Evolutionary conservation across 37 sponge, comb jelly and placozoan genomes (phyloP), one percentile per base, ranked within the genome.

Genomic region (Diacarnus erythraeanus): DNA sequence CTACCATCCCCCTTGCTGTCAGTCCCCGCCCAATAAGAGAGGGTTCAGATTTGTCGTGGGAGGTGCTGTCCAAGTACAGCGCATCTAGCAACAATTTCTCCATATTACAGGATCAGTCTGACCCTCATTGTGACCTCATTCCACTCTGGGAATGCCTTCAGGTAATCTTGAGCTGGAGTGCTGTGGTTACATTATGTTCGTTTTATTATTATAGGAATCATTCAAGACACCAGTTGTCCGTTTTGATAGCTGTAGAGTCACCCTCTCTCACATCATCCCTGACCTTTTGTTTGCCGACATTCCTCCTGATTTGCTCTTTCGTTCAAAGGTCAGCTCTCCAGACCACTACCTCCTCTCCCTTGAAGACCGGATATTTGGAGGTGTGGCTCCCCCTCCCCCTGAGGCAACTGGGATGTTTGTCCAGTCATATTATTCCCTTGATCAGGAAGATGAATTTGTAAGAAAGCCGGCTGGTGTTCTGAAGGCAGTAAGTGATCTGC

Each of bases 91-190:
- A 59, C 54, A 36, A 47, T 10, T 40, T 78, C 40, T 71, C 56
- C 74, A 61, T 85, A 37, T 22, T 29, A 0, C 57, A 71, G 38
- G 83, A 83, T 35, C 9, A 4, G 40, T 33, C 58, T 21, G 72
- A 80, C 26, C 71, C 61, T 40, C 29, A 44, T 25, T 57, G 78
- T 30, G 37, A 56, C 59, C 89, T 83, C 9, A 74, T 88, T 23
- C 79, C 89, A 3, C 71, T 81, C 36, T 88, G 89, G 89, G 89
- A 88, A 37, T 88, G 89, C 39, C 38, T 88, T 26, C 79, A 76
- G 77, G 77, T 76, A 38, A 30, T 8, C 21, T 26, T 60, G 61
- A 25, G 4, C 61, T 26, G 61, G 4, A 25, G 30, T 30, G 30
- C 64, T 30, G 18, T 12, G 69, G 69, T 39, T 36, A 33, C 69